Conservation (phyloP, 2,113 vertebrate species). For the Oryzias curvinotus region DNA sequence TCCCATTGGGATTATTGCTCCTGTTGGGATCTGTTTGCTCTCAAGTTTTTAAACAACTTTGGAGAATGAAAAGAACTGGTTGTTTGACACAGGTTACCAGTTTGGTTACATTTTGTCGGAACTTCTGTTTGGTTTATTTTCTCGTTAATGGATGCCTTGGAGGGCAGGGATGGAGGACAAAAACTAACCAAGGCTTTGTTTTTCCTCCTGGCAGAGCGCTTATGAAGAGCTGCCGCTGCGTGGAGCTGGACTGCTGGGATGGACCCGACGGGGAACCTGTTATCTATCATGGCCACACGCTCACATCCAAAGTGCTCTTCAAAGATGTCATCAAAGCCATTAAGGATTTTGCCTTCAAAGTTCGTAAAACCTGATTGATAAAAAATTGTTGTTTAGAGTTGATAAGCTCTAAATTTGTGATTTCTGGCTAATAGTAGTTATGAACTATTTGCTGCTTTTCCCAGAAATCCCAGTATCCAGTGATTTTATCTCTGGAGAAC, state of each 20-base stretch:
- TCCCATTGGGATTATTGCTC: no score
- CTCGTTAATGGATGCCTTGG: no score
- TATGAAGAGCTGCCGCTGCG: slow-evolving; percentile 92
- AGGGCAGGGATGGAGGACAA: background rate
- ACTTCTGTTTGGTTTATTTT: no score
- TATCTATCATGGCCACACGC: slow-evolving; percentile 94
- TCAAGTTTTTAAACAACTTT: no score
- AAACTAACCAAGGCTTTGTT: background rate
- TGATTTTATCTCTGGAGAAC: slow-evolving; percentile 96
- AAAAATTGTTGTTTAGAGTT: no score
- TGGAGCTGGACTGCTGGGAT: slow-evolving; percentile 97
- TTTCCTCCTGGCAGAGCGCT: slow-evolving; percentile 81
- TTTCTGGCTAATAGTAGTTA: no score
- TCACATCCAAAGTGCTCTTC: slow-evolving; percentile 96
- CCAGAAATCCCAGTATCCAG: slow-evolving; percentile 88
- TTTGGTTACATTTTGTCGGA: no score
- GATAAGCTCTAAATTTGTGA: no score
- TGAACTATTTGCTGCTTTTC: background rate
- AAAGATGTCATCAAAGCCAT: slow-evolving; percentile 89
- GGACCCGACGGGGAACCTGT: slow-evolving; percentile 87
- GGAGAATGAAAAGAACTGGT: no score
- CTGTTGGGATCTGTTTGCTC: no score
- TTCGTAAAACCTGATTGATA: slow-evolving; percentile 44
- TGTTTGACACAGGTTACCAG: no score
- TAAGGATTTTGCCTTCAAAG: slow-evolving; percentile 94